Conservation (phyloP, 1,140 invertebrate species). For the Stegodyphus dumicola region DNA sequence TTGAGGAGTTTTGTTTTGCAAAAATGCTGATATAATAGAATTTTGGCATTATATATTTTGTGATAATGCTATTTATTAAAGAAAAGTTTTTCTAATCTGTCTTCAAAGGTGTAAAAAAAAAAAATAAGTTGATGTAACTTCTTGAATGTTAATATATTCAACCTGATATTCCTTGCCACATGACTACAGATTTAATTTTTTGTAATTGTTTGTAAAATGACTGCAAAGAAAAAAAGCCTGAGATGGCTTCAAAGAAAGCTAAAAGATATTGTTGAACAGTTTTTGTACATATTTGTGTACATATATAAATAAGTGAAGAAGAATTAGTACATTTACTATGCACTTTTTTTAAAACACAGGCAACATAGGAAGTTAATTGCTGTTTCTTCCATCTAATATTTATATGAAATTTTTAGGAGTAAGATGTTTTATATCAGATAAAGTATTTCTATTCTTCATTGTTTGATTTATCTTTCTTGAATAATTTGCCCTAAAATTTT, state of each 20-base stretch:
- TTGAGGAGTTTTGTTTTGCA: conserved; percentile 10
- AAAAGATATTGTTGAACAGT: conserved; percentile 36
- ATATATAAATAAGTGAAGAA: conserved; percentile 36
- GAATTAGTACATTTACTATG: conserved; percentile 32
- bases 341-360: conserved; percentile 32
- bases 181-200: conserved; percentile 8
- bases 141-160: conserved; percentile 19
- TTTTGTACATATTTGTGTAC: conserved; percentile 47
- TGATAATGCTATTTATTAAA: conserved; percentile 52
- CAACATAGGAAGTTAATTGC: not conserved
- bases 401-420: not conserved
- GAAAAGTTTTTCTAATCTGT: conserved; percentile 33
- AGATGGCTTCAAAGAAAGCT: conserved; percentile 14
- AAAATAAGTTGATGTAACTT: conserved; percentile 15
- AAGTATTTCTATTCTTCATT: not conserved
- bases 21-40: conserved; percentile 6
- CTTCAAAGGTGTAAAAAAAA: not conserved
- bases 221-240: not conserved
- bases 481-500: too few species aligned
- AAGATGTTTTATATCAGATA: not conserved
- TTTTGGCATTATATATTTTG: conserved; percentile 56
- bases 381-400: not conserved
- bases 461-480: too few species aligned
- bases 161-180: conserved; percentile 39
- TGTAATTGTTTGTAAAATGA: conserved; percentile 15